A percentile compares a stretch with the other conserved stretches of the same genome.
phyloP scores from a whole-genome alignment of 2,113 vertebrate species.

The Brevimyrus niger region DNA sequence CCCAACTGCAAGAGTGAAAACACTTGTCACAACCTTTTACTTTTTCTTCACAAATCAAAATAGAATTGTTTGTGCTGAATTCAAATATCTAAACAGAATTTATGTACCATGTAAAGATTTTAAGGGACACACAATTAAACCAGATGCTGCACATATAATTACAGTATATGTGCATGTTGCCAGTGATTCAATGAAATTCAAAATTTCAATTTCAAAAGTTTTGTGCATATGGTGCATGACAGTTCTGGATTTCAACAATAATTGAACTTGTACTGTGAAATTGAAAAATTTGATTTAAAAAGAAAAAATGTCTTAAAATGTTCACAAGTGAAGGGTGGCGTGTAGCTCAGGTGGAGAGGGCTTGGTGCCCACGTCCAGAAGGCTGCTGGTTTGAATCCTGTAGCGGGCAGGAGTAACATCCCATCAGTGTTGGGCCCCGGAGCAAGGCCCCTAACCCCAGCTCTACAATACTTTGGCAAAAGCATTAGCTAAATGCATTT shows the following conservation, averaged over 20 bases:
- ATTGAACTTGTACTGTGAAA: background rate
- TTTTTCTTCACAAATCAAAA: background rate
- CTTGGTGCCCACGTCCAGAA: background rate
- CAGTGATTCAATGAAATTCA: too few species aligned
- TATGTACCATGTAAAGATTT: too few species aligned
- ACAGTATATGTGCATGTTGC: background rate
- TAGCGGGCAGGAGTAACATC: background rate
- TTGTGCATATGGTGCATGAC: background rate
- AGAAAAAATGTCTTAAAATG: background rate
- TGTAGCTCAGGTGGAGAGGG: background rate
- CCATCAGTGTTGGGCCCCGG: background rate
- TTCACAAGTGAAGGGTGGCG: background rate
- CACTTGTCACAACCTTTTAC: background rate
- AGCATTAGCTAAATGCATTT: background rate
- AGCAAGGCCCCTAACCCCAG: background rate
- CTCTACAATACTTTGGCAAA: too few species aligned
- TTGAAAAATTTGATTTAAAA: background rate
- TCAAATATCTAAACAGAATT: too few species aligned
- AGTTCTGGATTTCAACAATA: background rate
- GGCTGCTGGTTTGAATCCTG: background rate
- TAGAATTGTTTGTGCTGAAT: background rate
- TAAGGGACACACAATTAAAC: too few species aligned
- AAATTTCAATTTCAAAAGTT: too few species aligned
- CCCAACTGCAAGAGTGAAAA: background rate
- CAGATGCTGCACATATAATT: background rate